Conservation (phyloP, 2,113 vertebrate genomes). For the Protomyctophum bolini region DNA sequence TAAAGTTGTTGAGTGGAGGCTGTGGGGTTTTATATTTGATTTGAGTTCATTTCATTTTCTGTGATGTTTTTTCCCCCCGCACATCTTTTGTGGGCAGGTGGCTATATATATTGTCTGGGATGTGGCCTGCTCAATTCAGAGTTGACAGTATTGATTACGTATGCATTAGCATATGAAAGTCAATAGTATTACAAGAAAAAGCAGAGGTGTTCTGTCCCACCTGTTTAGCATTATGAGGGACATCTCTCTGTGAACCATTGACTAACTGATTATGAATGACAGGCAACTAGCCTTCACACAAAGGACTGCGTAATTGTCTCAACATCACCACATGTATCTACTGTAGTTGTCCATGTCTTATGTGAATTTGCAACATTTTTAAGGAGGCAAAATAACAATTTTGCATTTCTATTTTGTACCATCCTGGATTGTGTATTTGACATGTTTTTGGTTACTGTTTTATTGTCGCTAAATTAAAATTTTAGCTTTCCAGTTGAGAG, state of each 20-base stretch:
- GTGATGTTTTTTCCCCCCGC: neutral
- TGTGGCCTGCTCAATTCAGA: conserved; percentile 30
- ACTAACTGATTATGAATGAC: conserved; percentile 17
- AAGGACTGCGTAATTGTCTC: neutral
- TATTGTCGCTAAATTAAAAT: too few relatives aligned
- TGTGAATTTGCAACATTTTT: too few relatives aligned
- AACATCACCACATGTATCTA: neutral
- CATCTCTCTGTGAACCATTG: neutral
- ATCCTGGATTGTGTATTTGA: too few relatives aligned
- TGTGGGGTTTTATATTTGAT: conserved; percentile 1
- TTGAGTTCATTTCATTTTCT: neutral
- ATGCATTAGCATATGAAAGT: conserved; percentile 62
- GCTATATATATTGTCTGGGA: conserved; percentile 43
- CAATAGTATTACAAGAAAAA: conserved; percentile 31
- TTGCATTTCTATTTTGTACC: too few relatives aligned
- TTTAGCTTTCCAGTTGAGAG: too few relatives aligned
- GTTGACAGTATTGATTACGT: conserved; percentile 46
- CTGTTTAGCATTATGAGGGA: conserved; percentile 27
- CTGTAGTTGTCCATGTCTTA: too few relatives aligned
- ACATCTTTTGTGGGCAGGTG: conserved; percentile 11
- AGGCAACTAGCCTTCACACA: neutral
- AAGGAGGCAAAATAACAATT: too few relatives aligned
- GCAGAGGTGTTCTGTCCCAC: conserved; percentile 33
- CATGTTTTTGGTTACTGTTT: too few relatives aligned
- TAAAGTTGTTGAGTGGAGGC: neutral